Evolutionary conservation across 2,797 vertebrate species (phyloP).

Genomic region (Spatula versicolor): DNA sequence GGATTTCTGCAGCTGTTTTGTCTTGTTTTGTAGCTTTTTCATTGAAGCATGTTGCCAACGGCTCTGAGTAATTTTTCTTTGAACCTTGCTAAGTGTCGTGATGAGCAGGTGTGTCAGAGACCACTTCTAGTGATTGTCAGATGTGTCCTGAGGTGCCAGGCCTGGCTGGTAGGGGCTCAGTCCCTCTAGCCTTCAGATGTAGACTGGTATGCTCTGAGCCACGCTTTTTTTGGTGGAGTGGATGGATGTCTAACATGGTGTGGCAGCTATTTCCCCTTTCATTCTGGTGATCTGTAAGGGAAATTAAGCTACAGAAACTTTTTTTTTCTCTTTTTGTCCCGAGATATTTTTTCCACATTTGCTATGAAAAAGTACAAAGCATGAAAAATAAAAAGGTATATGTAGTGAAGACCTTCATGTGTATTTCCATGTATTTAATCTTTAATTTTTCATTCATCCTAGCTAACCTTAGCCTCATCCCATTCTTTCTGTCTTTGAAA

Average conservation of each 20-base stretch:
- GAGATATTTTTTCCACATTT: not conserved
- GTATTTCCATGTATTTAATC: not conserved
- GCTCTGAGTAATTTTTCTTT: not conserved
- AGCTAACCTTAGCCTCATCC: not conserved
- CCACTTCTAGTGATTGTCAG: not conserved
- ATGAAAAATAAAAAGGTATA: not conserved
- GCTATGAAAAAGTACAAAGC: not conserved
- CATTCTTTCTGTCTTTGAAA: not conserved
- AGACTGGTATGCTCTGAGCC: not conserved
- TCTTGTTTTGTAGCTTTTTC: not conserved
- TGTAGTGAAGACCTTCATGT: not conserved
- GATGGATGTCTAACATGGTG: not conserved
- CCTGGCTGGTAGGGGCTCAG: accelerated
- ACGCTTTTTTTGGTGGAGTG: not conserved
- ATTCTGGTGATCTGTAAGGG: not conserved
- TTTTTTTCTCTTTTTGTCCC: not conserved
- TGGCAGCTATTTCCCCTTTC: not conserved
- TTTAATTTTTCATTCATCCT: not conserved
- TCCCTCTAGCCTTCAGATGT: accelerated
- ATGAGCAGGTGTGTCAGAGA: not conserved
- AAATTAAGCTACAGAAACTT: not conserved
- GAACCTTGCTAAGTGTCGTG: not conserved
- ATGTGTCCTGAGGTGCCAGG: not conserved
- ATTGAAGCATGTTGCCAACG: not conserved
- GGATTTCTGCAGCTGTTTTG: not conserved